Percentiles rank a stretch among this genome's conserved stretches.
Evolutionary conservation across 2,113 vertebrate genomes (phyloP).

Genomic region (Hydropotes inermis): DNA sequence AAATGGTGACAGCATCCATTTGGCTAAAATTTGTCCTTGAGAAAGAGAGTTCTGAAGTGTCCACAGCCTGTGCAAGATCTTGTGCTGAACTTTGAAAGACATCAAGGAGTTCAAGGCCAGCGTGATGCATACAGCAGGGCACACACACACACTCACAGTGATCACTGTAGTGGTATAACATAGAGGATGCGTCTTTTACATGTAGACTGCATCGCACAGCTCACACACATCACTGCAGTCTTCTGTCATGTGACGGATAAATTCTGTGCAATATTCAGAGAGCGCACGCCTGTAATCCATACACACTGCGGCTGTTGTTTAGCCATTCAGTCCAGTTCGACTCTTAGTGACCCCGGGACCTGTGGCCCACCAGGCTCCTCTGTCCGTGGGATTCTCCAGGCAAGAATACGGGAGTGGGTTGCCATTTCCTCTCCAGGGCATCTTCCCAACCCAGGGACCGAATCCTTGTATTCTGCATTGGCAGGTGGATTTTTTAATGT

Average conservation of each 20-base stretch:
- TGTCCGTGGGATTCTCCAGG: background rate
- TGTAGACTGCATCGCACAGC: background rate
- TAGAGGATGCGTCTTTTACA: accelerated
- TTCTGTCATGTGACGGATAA: accelerated
- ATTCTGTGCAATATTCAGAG: accelerated
- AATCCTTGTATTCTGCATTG: background rate
- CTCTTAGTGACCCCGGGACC: background rate
- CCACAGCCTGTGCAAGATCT: accelerated
- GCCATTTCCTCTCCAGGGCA: background rate
- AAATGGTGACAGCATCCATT: accelerated
- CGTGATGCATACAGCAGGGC: no score
- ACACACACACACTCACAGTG: background rate
- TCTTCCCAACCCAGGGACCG: background rate
- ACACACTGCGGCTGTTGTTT: accelerated
- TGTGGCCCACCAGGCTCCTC: background rate
- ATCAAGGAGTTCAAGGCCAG: background rate
- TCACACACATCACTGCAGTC: background rate
- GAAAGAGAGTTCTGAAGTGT: accelerated
- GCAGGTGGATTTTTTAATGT: background rate
- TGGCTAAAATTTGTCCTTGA: background rate
- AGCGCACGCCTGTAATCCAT: accelerated
- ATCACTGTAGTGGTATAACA: background rate
- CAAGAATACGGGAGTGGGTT: accelerated
- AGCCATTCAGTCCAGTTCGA: accelerated
- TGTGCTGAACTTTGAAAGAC: background rate